Evolutionary conservation across 1,140 invertebrate species (phyloP).

Genomic region (Dreissena rostriformis): DNA sequence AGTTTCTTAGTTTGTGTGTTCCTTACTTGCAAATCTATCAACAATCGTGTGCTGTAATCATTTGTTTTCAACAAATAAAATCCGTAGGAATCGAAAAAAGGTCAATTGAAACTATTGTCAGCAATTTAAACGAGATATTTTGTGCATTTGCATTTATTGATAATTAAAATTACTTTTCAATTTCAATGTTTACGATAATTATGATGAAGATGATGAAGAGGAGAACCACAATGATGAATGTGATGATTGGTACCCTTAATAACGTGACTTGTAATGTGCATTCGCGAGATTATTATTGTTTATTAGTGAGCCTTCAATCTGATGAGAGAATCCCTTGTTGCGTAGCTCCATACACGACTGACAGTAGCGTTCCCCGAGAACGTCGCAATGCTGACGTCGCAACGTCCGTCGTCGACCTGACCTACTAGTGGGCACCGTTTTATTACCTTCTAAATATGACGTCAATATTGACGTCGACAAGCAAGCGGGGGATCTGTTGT

Average conservation of each 20-base stretch:
- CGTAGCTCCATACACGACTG: slow-evolving; percentile 41
- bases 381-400: slow-evolving; percentile 38
- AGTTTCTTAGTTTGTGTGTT: too few species aligned
- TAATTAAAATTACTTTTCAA: too few species aligned
- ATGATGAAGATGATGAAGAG: too few species aligned
- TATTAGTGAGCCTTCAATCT: slow-evolving; percentile 34
- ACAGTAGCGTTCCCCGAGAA: slow-evolving; percentile 46
- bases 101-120: too few species aligned
- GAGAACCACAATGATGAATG: too few species aligned
- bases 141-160: too few species aligned
- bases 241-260: neutral
- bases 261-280: slow-evolving; percentile 29
- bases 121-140: too few species aligned
- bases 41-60: too few species aligned
- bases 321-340: slow-evolving; percentile 36
- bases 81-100: too few species aligned
- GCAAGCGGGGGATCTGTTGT: neutral
- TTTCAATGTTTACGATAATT: too few species aligned
- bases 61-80: too few species aligned
- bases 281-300: slow-evolving; percentile 28
- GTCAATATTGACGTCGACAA: neutral
- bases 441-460: neutral
- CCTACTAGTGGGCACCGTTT: neutral
- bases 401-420: neutral
- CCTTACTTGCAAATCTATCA: too few species aligned